Evolutionary conservation across 2,797 vertebrate species (phyloP).

Genomic region (Eulemur coronatus): DNA sequence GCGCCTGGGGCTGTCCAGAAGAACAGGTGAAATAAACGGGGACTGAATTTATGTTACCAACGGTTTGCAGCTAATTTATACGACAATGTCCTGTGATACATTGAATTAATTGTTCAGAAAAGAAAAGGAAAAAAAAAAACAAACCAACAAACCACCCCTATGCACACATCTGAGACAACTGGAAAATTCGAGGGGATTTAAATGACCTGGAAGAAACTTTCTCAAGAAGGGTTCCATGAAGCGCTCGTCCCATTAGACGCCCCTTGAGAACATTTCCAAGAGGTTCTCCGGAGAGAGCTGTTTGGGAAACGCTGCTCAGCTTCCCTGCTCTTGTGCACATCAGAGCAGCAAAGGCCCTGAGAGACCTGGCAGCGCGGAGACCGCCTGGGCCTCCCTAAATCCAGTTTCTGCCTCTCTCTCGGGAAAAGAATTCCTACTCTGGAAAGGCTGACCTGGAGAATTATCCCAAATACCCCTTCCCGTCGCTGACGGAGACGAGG

Average conservation of each 20-base stretch:
- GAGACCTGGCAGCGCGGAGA: neutral
- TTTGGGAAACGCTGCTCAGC: fast-evolving
- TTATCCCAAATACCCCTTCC: neutral
- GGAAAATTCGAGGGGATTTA: neutral
- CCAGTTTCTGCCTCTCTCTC: neutral
- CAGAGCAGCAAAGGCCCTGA: too few species aligned
- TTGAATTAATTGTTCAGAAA: neutral
- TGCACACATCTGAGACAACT: neutral
- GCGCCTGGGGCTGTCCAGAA: neutral
- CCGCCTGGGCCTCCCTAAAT: neutral
- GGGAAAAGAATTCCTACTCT: neutral
- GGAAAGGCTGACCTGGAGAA: too few species aligned
- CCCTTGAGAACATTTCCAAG: neutral
- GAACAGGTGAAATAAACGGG: fast-evolving
- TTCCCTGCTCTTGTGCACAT: fast-evolving
- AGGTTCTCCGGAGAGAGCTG: neutral
- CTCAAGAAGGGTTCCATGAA: neutral
- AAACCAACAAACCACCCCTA: neutral
- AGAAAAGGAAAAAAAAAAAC: too few species aligned
- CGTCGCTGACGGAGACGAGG: neutral
- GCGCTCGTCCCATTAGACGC: fast-evolving
- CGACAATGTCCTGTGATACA: neutral
- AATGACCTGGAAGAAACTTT: neutral
- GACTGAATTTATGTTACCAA: neutral
- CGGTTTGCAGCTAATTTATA: neutral